Percentiles rank a stretch among this genome's conserved stretches.
phyloP scores from a whole-genome alignment of 2,113 vertebrate species.

The Porphyrio hochstetteri region DNA sequence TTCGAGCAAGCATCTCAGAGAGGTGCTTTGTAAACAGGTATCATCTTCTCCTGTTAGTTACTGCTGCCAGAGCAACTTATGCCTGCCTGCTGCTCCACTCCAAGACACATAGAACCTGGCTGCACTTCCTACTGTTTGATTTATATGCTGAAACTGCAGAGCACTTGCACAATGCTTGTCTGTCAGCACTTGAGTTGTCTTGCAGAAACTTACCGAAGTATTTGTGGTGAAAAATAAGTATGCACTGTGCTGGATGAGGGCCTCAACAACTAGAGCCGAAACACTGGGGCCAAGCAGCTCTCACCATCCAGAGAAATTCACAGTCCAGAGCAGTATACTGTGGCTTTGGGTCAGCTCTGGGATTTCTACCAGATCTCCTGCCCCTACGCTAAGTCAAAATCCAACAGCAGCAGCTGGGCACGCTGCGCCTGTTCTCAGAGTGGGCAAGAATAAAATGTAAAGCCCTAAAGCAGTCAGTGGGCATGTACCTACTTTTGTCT shows the following conservation, averaged over 20 bases:
- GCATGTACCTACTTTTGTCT: neutral
- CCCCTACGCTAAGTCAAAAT: neutral
- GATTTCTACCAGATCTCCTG: neutral
- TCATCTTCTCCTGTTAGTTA: neutral
- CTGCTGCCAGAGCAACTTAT: neutral
- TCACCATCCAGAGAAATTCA: neutral
- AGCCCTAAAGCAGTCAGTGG: neutral
- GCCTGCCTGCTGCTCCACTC: neutral
- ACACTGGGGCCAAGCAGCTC: neutral
- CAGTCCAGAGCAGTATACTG: neutral
- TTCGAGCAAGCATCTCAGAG: neutral
- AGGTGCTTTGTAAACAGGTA: neutral
- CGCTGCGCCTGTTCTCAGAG: neutral
- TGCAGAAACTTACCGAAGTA: fast-evolving
- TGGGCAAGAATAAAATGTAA: neutral
- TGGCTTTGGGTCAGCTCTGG: neutral
- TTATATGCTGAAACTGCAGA: neutral
- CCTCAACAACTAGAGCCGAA: neutral
- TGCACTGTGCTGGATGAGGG: neutral
- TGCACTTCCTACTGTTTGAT: neutral
- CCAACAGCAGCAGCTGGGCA: neutral
- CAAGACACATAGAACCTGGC: neutral
- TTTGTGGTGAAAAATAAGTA: neutral
- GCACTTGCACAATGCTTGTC: neutral
- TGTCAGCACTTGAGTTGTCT: fast-evolving